Conservation (phyloP, 2,113 vertebrate genomes). For the Corvus hawaiiensis region DNA sequence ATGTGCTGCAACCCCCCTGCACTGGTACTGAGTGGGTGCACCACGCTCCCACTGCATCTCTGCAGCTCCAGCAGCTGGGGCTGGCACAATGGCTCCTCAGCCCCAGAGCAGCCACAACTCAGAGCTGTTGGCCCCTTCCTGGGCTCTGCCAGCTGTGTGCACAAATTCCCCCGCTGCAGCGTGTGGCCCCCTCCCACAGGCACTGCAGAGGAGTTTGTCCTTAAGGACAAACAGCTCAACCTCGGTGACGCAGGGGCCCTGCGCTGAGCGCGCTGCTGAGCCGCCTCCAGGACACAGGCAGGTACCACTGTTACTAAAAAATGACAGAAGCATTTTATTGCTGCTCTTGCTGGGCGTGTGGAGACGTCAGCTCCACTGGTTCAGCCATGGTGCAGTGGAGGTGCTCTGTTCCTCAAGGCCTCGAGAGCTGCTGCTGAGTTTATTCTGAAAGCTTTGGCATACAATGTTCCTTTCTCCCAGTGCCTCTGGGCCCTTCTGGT, state of each 20-base stretch:
- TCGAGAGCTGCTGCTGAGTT: neutral
- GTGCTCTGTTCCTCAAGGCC: neutral
- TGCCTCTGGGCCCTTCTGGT: neutral
- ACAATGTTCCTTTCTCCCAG: neutral
- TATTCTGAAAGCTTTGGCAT: neutral
- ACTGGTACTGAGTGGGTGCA: neutral
- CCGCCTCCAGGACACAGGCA: neutral
- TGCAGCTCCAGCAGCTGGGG: accelerated
- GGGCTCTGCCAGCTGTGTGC: accelerated
- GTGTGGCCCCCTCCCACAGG: accelerated
- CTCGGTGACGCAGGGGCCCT: neutral
- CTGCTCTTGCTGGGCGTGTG: neutral
- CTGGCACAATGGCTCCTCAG: accelerated
- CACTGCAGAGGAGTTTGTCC: neutral
- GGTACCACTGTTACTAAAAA: neutral
- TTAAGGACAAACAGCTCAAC: neutral
- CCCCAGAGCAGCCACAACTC: accelerated
- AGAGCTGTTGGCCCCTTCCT: accelerated
- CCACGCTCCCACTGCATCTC: neutral
- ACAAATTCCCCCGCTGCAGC: neutral
- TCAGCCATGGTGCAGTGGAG: neutral
- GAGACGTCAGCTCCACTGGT: neutral
- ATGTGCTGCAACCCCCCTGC: accelerated
- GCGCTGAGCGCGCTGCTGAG: neutral
- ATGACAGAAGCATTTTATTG: neutral